Conservation (phyloP, 2,113 vertebrate genomes). For the Oxyruncus cristatus region DNA sequence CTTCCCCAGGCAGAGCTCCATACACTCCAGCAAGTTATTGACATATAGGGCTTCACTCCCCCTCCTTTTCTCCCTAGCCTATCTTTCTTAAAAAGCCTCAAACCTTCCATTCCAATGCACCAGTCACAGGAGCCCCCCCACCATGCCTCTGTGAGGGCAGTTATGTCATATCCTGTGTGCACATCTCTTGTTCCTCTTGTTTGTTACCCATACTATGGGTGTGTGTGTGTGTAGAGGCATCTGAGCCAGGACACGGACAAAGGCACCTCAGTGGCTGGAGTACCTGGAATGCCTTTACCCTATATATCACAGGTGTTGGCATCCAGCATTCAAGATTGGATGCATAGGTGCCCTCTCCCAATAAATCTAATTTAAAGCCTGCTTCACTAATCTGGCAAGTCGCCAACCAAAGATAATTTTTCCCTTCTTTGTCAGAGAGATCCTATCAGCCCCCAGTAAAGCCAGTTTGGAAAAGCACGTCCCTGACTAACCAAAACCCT, state of each 20-base stretch:
- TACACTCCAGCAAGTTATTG: neutral
- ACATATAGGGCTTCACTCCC: no score
- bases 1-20: neutral
- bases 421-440: neutral
- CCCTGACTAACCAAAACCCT: neutral
- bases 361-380: neutral
- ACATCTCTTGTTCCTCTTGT: fast-evolving
- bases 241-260: neutral
- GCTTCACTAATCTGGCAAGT: neutral
- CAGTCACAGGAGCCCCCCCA: neutral
- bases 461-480: neutral
- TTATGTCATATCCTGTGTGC: neutral
- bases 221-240: neutral
- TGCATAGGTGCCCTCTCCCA: no score
- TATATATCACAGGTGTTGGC: neutral
- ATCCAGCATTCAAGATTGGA: neutral
- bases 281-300: neutral
- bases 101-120: neutral
- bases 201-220: fast-evolving
- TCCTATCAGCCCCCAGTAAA: neutral
- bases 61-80: neutral
- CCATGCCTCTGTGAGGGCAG: neutral
- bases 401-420: neutral
- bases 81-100: neutral
- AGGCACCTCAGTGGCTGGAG: neutral